Percentiles rank a stretch among this genome's conserved stretches.
Evolutionary conservation across 2,113 vertebrate genomes (phyloP).

Genomic region (Chloropsis cyanopogon): DNA sequence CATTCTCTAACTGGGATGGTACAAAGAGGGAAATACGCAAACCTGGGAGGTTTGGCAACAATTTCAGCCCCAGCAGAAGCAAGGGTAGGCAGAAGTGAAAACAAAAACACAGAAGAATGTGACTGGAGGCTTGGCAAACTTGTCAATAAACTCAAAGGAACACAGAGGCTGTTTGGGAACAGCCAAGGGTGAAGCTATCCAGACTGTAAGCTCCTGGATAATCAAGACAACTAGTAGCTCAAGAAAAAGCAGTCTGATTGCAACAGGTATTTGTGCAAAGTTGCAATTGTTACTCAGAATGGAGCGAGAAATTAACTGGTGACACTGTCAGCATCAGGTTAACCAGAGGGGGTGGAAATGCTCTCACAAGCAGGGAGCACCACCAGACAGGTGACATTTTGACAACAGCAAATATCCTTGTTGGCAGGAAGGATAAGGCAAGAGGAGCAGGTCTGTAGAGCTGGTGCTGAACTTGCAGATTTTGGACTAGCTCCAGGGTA

Average conservation of each 20-base stretch:
- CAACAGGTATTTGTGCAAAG: neutral
- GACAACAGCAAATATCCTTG: neutral
- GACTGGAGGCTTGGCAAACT: neutral
- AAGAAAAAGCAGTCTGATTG: neutral
- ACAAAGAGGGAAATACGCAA: neutral
- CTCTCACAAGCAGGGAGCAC: accelerated
- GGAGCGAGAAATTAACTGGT: no score
- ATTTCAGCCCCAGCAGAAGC: neutral
- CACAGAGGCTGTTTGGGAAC: neutral
- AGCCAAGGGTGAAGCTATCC: neutral
- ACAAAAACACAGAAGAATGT: neutral
- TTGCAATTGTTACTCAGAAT: neutral
- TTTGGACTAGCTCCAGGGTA: neutral
- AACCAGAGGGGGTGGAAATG: neutral
- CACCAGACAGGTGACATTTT: neutral
- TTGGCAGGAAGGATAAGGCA: neutral
- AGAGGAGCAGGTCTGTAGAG: neutral
- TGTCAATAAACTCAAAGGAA: neutral
- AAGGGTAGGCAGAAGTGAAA: neutral
- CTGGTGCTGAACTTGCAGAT: neutral
- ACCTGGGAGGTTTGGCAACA: slow-evolving; percentile 1
- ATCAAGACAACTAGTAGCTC: neutral
- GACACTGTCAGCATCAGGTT: neutral
- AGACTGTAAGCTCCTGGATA: neutral
- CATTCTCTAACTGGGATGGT: neutral